Evolutionary conservation across 2,797 vertebrate species (phyloP).

Genomic region (Oryzias sinensis): DNA sequence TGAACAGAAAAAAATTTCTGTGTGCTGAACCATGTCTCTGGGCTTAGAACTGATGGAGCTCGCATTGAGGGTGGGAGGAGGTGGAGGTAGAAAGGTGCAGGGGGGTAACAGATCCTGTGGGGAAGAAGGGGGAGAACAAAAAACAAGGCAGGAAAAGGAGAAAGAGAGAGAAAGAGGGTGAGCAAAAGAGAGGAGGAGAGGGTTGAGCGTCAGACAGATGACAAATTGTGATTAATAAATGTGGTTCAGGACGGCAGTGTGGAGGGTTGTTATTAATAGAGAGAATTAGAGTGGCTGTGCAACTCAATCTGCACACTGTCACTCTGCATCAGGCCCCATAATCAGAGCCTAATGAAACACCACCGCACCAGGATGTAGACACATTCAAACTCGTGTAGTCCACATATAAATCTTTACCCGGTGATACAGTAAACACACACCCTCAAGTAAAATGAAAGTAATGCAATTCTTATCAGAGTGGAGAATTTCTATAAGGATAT

Average conservation of each 20-base stretch:
- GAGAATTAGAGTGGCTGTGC: slow-evolving; percentile 83
- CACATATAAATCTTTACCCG: slow-evolving; percentile 32
- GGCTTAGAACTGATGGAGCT: slow-evolving; percentile 50
- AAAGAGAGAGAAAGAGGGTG: slow-evolving; percentile 39
- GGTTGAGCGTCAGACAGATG: slow-evolving; percentile 78
- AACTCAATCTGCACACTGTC: slow-evolving; percentile 86
- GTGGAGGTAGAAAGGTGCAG: slow-evolving; percentile 50
- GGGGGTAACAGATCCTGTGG: slow-evolving; percentile 72
- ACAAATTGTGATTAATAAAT: slow-evolving; percentile 90
- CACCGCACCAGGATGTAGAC: slow-evolving; percentile 65
- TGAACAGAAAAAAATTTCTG: slow-evolving; percentile 61
- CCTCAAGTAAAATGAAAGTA: slow-evolving; percentile 19
- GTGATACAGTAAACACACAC: slow-evolving; percentile 36
- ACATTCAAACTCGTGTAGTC: slow-evolving; percentile 39
- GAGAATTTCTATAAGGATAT: not conserved
- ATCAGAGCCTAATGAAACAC: slow-evolving; percentile 84
- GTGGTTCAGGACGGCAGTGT: slow-evolving; percentile 78
- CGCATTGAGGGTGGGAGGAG: slow-evolving; percentile 31
- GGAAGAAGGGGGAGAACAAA: slow-evolving; percentile 44
- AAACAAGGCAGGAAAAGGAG: slow-evolving; percentile 37
- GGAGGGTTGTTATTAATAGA: slow-evolving; percentile 84
- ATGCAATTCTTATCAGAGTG: not conserved
- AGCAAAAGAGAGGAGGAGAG: slow-evolving; percentile 51
- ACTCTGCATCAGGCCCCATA: slow-evolving; percentile 84
- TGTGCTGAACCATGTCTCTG: slow-evolving; percentile 79